Percentiles rank a stretch among this genome's conserved stretches.
phyloP scores from a whole-genome alignment of 2,888 invertebrate species.

The Disparrhopalites patrizii region DNA sequence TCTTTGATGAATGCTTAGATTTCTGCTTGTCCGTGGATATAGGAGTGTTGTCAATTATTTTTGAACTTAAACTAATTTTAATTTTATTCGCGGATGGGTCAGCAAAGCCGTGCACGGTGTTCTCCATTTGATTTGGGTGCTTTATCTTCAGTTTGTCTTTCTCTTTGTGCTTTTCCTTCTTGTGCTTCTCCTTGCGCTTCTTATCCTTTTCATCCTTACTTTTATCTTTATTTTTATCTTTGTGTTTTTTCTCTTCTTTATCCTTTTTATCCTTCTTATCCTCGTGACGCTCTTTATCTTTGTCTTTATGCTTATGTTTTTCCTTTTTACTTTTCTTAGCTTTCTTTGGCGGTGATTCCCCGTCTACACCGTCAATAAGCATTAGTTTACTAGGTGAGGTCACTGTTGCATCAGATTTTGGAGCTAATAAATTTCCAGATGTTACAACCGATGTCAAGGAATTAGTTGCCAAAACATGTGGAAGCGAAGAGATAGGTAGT shows the following conservation, averaged over 20 bases:
- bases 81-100: constrained; percentile 6
- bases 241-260: constrained; percentile 30
- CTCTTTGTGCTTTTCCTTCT: constrained; percentile 24
- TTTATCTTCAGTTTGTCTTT: constrained; percentile 33
- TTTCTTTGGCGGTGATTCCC: constrained; percentile 31
- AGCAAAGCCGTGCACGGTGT: neutral
- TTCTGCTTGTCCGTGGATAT: constrained; percentile 14
- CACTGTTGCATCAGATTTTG: neutral
- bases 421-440: neutral
- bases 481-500: neutral
- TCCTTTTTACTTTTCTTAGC: constrained; percentile 39
- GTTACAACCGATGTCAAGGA: neutral
- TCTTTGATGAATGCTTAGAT: constrained; percentile 28
- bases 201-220: constrained; percentile 39
- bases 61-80: constrained; percentile 10
- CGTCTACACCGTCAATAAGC: neutral
- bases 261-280: constrained; percentile 41
- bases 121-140: neutral
- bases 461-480: neutral
- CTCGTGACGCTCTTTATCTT: constrained; percentile 29
- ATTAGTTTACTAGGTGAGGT: neutral
- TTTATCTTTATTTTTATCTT: constrained; percentile 34
- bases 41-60: neutral
- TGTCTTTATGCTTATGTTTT: constrained; percentile 39
- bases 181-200: constrained; percentile 34